Conservation (phyloP, 2,113 vertebrate genomes). For the Vidua macroura region DNA sequence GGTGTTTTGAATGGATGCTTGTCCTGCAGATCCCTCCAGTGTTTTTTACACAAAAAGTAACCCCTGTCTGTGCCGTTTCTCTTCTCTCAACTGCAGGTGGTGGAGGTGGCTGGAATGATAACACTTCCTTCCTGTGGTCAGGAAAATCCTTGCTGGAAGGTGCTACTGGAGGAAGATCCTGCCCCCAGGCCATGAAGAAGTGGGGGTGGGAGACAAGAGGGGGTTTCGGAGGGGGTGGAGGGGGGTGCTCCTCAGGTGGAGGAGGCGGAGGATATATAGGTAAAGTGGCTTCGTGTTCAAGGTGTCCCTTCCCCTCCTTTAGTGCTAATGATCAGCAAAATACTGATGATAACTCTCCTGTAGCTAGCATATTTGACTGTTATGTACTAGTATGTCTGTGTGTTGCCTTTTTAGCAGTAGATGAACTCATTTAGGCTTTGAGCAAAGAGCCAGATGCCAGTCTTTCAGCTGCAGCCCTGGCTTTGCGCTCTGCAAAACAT, state of each 20-base stretch:
- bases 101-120: constrained; percentile 96
- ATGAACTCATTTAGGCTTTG: neutral
- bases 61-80: neutral
- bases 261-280: constrained; percentile 98
- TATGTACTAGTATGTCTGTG: constrained; percentile 53
- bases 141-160: constrained; percentile 92
- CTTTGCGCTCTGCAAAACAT: neutral
- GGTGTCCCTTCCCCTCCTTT: constrained; percentile 75
- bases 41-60: neutral
- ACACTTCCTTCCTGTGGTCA: constrained; percentile 83
- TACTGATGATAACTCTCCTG: constrained; percentile 52
- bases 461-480: constrained; percentile 33
- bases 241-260: constrained; percentile 93
- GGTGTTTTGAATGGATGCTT: neutral
- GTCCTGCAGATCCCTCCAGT: neutral
- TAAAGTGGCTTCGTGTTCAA: constrained; percentile 84
- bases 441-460: constrained; percentile 37
- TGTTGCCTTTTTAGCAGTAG: constrained; percentile 35
- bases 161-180: constrained; percentile 91
- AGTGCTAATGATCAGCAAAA: constrained; percentile 60
- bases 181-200: constrained; percentile 87
- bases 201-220: constrained; percentile 94
- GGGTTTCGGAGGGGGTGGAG: constrained; percentile 95
- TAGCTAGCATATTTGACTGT: constrained; percentile 57
- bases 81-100: constrained; percentile 83